phyloP scores from a whole-genome alignment of 2,113 vertebrate species.

The Dipodomys ordii region DNA sequence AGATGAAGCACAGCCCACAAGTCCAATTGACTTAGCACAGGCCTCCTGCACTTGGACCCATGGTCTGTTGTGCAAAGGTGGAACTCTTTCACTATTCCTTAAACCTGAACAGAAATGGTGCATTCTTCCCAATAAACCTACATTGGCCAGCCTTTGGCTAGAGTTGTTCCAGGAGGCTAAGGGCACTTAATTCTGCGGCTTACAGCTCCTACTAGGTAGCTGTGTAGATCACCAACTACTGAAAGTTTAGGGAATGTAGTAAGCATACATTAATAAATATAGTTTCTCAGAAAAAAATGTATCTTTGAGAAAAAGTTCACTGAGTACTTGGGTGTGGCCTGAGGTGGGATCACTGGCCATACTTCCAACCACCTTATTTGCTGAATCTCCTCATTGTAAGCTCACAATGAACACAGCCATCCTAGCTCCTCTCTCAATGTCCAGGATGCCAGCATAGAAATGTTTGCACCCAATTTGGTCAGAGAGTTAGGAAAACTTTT shows the following conservation, averaged over 20 bases:
- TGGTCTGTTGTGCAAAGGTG: background rate
- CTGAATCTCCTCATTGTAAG: background rate
- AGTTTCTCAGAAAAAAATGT: background rate
- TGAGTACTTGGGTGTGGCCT: background rate
- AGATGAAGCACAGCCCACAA: no score
- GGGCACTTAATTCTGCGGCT: background rate
- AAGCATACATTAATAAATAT: background rate
- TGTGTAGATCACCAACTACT: background rate
- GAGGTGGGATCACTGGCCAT: background rate
- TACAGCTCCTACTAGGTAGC: background rate
- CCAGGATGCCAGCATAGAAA: background rate
- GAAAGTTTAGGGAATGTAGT: background rate
- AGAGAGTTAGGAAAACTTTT: background rate
- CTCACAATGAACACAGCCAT: background rate
- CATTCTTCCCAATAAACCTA: background rate
- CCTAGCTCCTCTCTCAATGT: background rate
- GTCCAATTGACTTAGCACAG: background rate
- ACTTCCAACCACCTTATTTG: background rate
- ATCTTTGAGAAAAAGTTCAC: background rate
- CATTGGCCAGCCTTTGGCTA: background rate
- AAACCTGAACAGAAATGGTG: constrained; percentile 5
- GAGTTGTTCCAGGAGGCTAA: background rate
- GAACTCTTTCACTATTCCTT: background rate
- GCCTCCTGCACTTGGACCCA: background rate
- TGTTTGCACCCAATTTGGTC: background rate